Conservation (phyloP, 2,797 vertebrate species). For the Furcifer pardalis region DNA sequence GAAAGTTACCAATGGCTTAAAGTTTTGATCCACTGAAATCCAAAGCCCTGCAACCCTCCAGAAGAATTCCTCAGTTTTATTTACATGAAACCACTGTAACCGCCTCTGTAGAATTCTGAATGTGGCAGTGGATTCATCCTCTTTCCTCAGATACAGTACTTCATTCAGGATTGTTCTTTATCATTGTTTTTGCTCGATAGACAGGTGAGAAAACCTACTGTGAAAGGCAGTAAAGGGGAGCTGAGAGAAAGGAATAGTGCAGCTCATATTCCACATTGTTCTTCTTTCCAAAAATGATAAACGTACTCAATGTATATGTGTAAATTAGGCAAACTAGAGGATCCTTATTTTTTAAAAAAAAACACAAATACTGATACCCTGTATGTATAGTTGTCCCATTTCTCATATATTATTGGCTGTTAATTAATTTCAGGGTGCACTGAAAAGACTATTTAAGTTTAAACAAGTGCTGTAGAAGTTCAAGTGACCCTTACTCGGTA, state of each 20-base stretch:
- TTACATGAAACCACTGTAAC: not conserved
- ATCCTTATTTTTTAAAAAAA: slow-evolving; percentile 41
- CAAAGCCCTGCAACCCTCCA: not conserved
- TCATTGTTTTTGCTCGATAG: not conserved
- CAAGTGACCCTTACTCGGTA: slow-evolving; percentile 9
- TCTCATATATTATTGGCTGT: slow-evolving; percentile 53
- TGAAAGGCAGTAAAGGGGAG: not conserved
- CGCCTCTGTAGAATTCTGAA: no score
- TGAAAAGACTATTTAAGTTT: not conserved
- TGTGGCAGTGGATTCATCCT: not conserved
- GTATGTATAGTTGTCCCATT: slow-evolving; percentile 50
- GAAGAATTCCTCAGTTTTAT: not conserved
- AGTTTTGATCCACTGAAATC: not conserved
- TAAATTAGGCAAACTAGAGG: not conserved
- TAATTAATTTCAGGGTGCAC: slow-evolving; percentile 47
- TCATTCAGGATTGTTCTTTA: not conserved
- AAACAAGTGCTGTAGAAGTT: not conserved
- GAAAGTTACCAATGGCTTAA: not conserved
- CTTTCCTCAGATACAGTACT: no score
- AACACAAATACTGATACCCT: slow-evolving; percentile 3
- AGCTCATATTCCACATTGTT: not conserved
- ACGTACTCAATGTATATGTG: not conserved
- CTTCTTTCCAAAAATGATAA: not conserved
- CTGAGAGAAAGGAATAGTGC: not conserved
- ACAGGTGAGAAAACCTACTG: not conserved